Percentiles rank a stretch among this genome's conserved stretches.
Conservation (phyloP, 2,888 invertebrate species). For the Taphrorychus bicolor region DNA sequence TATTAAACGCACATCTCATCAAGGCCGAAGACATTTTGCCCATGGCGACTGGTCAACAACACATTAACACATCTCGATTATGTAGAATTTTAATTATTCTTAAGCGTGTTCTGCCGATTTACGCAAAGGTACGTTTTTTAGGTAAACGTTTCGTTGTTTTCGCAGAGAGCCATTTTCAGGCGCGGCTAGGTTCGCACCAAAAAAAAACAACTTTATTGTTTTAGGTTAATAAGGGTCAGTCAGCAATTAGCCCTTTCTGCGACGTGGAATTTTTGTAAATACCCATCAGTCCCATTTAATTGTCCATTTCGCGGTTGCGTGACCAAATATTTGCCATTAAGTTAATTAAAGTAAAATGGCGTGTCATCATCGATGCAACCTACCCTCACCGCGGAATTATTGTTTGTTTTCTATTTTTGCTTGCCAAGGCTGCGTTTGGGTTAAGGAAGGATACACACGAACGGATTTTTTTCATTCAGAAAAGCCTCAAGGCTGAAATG, state of each 20-base stretch:
- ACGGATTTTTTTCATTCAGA: slow-evolving; percentile 9
- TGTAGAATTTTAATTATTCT: slow-evolving; percentile 29
- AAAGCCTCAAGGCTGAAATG: too few species aligned
- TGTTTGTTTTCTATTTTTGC: slow-evolving; percentile 31
- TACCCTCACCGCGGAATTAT: slow-evolving; percentile 29
- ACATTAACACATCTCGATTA: slow-evolving; percentile 34
- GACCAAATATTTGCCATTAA: slow-evolving; percentile 36
- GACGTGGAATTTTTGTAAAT: slow-evolving; percentile 11
- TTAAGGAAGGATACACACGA: slow-evolving; percentile 6
- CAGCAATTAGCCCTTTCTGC: too few species aligned
- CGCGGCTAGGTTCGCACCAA: too few species aligned
- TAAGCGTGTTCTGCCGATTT: slow-evolving; percentile 6
- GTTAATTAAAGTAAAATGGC: slow-evolving; percentile 35
- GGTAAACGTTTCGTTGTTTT: slow-evolving; percentile 2
- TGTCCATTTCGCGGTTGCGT: slow-evolving; percentile 27
- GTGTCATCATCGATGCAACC: slow-evolving; percentile 36
- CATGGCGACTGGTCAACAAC: slow-evolving; percentile 20
- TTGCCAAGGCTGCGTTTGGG: slow-evolving; percentile 15
- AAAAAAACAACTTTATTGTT: too few species aligned
- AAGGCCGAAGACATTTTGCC: slow-evolving; percentile 13
- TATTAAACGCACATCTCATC: slow-evolving; percentile 23
- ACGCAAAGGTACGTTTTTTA: neutral
- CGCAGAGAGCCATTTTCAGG: neutral
- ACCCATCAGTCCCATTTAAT: slow-evolving; percentile 24
- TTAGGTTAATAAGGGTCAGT: too few species aligned